Conservation (phyloP, 2,888 invertebrate species). For the Agriopis leucophaearia region DNA sequence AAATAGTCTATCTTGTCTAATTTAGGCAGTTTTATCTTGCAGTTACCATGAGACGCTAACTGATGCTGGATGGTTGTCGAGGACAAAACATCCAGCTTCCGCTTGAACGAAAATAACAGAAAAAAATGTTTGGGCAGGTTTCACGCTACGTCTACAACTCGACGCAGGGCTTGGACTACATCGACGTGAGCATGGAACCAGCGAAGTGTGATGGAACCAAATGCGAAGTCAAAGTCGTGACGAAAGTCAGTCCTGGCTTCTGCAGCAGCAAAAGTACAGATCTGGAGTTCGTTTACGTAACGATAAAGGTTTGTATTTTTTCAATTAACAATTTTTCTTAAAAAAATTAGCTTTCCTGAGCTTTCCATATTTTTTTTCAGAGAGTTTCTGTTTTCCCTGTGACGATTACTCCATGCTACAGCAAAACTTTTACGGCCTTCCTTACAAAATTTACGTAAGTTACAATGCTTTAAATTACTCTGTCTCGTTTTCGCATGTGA, state of each 20-base stretch:
- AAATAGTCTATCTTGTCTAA: too few species aligned
- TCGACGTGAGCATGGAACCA: background rate
- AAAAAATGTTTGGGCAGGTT: conserved; percentile 11
- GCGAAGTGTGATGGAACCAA: conserved; percentile 3
- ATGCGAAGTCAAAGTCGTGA: conserved; percentile 54
- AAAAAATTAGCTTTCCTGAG: background rate
- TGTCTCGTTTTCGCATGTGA: too few species aligned
- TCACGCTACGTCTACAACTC: conserved; percentile 2
- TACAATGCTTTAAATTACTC: too few species aligned
- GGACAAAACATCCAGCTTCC: too few species aligned
- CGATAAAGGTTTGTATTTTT: conserved; percentile 44
- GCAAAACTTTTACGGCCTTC: too few species aligned
- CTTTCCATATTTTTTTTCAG: background rate
- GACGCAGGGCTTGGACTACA: conserved; percentile 7
- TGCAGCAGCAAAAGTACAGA: conserved; percentile 56
- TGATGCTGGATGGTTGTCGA: too few species aligned
- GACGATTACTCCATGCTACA: too few species aligned
- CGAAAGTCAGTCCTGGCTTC: conserved; percentile 54
- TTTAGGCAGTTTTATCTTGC: too few species aligned
- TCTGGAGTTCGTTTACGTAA: conserved; percentile 58
- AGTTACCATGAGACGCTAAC: too few species aligned
- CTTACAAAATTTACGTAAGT: too few species aligned
- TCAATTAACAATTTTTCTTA: background rate
- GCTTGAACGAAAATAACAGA: background rate
- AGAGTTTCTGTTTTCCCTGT: too few species aligned